These are phyloP conservation scores for Clarias fuscus DNA, from an alignment of 2,797 vertebrate species.

Conservation along the genomic window DNA sequence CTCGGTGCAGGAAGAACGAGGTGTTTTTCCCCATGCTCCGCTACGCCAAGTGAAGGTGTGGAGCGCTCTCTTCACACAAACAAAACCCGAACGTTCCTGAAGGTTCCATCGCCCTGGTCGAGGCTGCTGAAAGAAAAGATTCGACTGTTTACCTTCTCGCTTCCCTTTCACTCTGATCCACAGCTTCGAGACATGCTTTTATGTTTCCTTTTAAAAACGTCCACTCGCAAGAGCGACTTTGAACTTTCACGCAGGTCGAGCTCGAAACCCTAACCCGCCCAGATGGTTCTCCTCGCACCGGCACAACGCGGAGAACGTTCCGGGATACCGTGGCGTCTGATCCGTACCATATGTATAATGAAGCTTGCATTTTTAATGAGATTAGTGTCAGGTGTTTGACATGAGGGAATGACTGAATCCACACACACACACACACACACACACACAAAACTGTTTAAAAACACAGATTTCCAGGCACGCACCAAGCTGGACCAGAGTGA, in stretches of 20 bases:
- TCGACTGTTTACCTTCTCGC: slow-evolving; percentile 63
- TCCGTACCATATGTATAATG: slow-evolving; percentile 54
- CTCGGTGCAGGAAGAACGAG: not conserved
- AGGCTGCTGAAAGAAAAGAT: slow-evolving; percentile 44
- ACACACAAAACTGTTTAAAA: slow-evolving; percentile 20
- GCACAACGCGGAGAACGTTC: slow-evolving; percentile 37
- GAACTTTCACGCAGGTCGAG: slow-evolving; percentile 71
- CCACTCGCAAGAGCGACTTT: slow-evolving; percentile 61
- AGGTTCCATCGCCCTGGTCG: slow-evolving; percentile 21
- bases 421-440: slow-evolving; percentile 39
- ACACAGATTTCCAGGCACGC: slow-evolving; percentile 20
- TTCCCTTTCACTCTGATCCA: slow-evolving; percentile 64
- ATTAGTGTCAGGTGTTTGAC: slow-evolving; percentile 58
- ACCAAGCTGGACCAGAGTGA: slow-evolving; percentile 20
- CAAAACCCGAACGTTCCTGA: not conserved
- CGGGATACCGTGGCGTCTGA: slow-evolving; percentile 46
- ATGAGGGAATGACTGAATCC: slow-evolving; percentile 46
- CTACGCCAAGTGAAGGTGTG: slow-evolving; percentile 14
- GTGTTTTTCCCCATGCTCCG: not conserved
- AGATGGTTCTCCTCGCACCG: slow-evolving; percentile 48
- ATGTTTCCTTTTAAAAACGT: slow-evolving; percentile 67
- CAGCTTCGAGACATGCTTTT: slow-evolving; percentile 69
- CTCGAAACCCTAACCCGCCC: slow-evolving; percentile 42
- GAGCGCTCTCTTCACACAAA: not conserved
- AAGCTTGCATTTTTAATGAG: slow-evolving; percentile 54